Percentiles rank a stretch among this genome's conserved stretches.
These are phyloP conservation scores for Eulithis testata DNA, from an alignment of 2,888 invertebrate species.

Conservation along the genomic window DNA sequence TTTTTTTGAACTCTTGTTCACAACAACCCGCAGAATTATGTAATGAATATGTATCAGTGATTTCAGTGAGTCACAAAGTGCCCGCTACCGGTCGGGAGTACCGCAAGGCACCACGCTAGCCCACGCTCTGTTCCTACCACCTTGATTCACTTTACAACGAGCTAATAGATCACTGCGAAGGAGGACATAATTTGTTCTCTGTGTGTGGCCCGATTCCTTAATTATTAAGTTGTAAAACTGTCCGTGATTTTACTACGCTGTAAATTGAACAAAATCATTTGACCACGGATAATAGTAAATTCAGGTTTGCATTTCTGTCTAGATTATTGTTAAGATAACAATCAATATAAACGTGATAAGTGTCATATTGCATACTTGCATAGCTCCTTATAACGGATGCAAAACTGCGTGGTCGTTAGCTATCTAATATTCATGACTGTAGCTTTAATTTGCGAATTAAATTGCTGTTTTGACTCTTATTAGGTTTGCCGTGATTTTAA, in stretches of 20 bases:
- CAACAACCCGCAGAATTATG: not conserved
- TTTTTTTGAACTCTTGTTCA: not conserved
- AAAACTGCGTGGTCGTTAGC: constrained; percentile 27
- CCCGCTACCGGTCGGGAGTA: constrained; percentile 61
- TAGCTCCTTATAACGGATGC: constrained; percentile 25
- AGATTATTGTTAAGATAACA: constrained; percentile 46
- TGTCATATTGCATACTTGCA: constrained; percentile 31
- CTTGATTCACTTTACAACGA: constrained; percentile 43
- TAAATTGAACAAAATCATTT: constrained; percentile 50
- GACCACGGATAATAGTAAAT: constrained; percentile 46
- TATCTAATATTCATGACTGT: constrained; percentile 11
- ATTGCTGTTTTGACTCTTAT: constrained; percentile 16
- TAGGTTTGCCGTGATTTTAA: constrained; percentile 8
- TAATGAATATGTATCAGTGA: constrained; percentile 35
- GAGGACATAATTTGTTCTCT: constrained; percentile 56
- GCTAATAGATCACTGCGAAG: constrained; percentile 62
- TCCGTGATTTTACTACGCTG: constrained; percentile 51
- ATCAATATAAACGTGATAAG: constrained; percentile 34
- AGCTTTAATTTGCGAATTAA: constrained; percentile 18
- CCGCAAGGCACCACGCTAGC: constrained; percentile 58
- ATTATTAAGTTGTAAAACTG: constrained; percentile 62
- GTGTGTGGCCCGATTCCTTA: constrained; percentile 61
- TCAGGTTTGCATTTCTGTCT: constrained; percentile 46
- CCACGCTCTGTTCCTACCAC: constrained; percentile 55
- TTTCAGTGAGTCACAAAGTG: constrained; percentile 48